phyloP scores from a whole-genome alignment of 2,888 invertebrate genomes.

The Parnassius mnemosyne region DNA sequence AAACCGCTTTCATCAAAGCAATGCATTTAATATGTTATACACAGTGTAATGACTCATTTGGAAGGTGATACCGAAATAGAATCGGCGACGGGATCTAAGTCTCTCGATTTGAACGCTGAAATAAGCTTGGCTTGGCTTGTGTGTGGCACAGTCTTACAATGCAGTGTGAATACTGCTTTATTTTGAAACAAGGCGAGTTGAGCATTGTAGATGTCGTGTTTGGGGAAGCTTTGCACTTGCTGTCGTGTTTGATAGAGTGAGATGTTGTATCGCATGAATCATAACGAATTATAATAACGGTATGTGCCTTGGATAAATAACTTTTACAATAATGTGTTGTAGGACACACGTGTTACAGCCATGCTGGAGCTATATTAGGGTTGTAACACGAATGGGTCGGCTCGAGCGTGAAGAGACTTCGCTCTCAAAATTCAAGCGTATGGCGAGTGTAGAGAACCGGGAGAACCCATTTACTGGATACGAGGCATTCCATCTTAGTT shows the following conservation, averaged over 20 bases:
- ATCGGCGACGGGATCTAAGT: background rate
- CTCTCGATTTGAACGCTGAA: background rate
- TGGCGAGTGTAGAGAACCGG: too few species aligned
- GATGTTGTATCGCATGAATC: background rate
- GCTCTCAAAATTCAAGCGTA: too few species aligned
- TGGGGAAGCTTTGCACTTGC: background rate
- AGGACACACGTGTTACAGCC: too few species aligned
- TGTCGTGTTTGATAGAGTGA: background rate
- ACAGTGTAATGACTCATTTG: constrained; percentile 7
- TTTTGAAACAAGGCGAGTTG: constrained; percentile 1
- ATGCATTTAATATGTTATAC: constrained; percentile 5
- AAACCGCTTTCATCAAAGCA: constrained; percentile 2
- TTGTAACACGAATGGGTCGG: too few species aligned
- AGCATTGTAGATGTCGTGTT: constrained; percentile 1
- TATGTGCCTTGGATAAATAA: too few species aligned
- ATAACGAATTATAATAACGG: too few species aligned
- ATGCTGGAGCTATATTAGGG: too few species aligned
- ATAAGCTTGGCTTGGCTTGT: background rate
- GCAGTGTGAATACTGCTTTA: constrained; percentile 1
- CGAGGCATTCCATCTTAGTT: too few species aligned
- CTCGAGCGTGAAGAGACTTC: too few species aligned
- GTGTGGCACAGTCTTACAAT: background rate
- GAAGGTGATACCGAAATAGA: constrained; percentile 8
- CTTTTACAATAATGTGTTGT: too few species aligned
- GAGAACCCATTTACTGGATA: too few species aligned